Evolutionary conservation across 2,113 vertebrate genomes (phyloP).

Genomic region (Polypterus senegalus): DNA sequence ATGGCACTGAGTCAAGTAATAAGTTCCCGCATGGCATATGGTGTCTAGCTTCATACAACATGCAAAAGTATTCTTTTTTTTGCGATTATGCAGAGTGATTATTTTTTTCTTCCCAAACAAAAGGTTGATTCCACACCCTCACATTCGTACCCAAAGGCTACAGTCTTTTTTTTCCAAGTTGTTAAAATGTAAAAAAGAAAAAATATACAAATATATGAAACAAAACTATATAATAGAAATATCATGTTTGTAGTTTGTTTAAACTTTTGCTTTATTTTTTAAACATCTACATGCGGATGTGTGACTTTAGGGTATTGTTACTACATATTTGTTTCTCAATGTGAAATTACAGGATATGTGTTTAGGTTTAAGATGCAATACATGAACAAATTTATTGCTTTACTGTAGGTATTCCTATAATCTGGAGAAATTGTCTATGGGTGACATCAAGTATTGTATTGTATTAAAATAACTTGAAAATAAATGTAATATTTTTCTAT

Average conservation of each 20-base stretch:
- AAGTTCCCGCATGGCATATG: slow-evolving; percentile 94
- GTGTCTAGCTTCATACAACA: slow-evolving; percentile 96
- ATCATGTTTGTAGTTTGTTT: not conserved
- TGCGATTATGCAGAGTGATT: slow-evolving; percentile 80
- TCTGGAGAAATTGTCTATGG: too few species aligned
- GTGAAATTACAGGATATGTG: not conserved
- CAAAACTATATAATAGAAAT: not conserved
- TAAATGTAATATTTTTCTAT: too few species aligned
- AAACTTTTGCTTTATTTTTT: slow-evolving; percentile 13
- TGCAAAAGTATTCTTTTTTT: slow-evolving; percentile 88
- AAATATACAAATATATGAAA: slow-evolving; percentile 6
- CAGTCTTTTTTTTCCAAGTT: slow-evolving; percentile 17
- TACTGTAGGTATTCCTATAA: too few species aligned
- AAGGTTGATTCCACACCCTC: slow-evolving; percentile 73
- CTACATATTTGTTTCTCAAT: not conserved
- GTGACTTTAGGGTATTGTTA: slow-evolving; percentile 33
- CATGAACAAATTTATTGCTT: too few species aligned
- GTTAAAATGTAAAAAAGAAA: slow-evolving; percentile 52
- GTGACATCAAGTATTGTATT: too few species aligned
- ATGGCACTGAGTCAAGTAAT: slow-evolving; percentile 76
- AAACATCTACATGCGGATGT: slow-evolving; percentile 39
- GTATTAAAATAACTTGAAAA: too few species aligned
- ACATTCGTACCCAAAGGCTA: slow-evolving; percentile 42
- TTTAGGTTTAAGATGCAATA: too few species aligned
- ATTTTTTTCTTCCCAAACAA: slow-evolving; percentile 57